These are phyloP conservation scores for Nomia melanderi DNA, from an alignment of 1,140 invertebrate species.

Conservation along the genomic window DNA sequence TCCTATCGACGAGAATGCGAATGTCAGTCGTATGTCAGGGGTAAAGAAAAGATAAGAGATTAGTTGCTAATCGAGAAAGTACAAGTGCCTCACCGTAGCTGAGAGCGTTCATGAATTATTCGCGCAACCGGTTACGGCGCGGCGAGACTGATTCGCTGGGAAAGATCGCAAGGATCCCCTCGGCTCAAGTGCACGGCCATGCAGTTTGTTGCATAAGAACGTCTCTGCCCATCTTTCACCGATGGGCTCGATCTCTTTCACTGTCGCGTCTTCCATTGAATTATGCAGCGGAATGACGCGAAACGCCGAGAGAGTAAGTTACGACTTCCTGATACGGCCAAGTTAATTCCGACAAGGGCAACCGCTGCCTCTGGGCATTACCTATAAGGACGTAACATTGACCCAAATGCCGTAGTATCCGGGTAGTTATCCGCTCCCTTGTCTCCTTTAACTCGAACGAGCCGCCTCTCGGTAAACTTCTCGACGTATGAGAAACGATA, in stretches of 20 bases:
- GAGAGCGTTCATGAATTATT: neutral
- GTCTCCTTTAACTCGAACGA: constrained; percentile 28
- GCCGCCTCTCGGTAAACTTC: no score
- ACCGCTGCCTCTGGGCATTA: constrained; percentile 63
- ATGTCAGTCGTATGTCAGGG: no score
- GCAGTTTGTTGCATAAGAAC: neutral
- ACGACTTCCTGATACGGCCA: constrained; percentile 40
- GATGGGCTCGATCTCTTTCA: neutral
- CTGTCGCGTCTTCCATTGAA: neutral
- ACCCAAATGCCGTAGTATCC: constrained; percentile 64
- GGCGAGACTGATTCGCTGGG: no score
- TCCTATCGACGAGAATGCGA: no score
- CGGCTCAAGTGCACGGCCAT: neutral
- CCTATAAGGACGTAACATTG: constrained; percentile 74
- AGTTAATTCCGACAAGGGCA: constrained; percentile 67
- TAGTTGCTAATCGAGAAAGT: no score
- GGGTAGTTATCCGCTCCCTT: constrained; percentile 56
- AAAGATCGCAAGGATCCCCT: neutral
- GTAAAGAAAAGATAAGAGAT: no score
- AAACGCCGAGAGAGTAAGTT: neutral
- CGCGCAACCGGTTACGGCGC: neutral
- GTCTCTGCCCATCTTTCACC: neutral
- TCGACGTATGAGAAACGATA: no score
- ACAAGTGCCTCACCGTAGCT: no score
- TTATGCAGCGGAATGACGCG: neutral